A percentile compares a stretch with the other conserved stretches of the same genome.
Conservation (phyloP, 2,888 invertebrate genomes). For the Acronicta aceris region DNA sequence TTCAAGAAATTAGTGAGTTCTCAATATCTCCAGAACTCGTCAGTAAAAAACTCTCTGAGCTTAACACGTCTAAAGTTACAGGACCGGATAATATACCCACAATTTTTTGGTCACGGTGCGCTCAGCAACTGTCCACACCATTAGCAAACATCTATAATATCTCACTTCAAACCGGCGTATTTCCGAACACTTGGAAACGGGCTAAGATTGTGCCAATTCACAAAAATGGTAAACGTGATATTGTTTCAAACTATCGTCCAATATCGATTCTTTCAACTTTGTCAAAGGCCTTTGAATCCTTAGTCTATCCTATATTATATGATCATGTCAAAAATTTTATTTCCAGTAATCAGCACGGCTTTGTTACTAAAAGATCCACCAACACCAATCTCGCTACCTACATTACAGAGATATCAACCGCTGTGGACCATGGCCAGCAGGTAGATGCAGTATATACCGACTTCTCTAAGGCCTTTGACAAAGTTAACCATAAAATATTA, state of each 20-base stretch:
- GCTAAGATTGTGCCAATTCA: too few species aligned
- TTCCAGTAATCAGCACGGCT: background rate
- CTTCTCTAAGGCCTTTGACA: constrained; percentile 2
- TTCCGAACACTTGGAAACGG: too few species aligned
- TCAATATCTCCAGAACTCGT: too few species aligned
- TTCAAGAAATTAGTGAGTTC: too few species aligned
- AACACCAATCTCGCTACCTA: background rate
- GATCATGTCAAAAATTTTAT: background rate
- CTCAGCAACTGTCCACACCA: too few species aligned
- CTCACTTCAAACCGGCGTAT: background rate
- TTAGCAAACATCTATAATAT: background rate
- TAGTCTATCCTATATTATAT: constrained; percentile 1
- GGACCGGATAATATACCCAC: too few species aligned
- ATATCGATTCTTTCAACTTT: too few species aligned
- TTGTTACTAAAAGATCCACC: background rate
- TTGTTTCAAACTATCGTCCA: too few species aligned
- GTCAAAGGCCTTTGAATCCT: background rate
- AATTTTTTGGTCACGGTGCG: too few species aligned
- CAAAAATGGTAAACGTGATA: too few species aligned
- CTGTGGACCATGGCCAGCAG: background rate
- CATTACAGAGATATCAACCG: background rate
- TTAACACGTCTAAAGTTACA: too few species aligned
- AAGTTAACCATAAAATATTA: background rate
- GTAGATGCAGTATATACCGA: constrained; percentile 1
- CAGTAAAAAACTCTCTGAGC: too few species aligned